These are phyloP conservation scores for Dicaeum eximium DNA, from an alignment of 2,113 vertebrate species.

Conservation along the genomic window DNA sequence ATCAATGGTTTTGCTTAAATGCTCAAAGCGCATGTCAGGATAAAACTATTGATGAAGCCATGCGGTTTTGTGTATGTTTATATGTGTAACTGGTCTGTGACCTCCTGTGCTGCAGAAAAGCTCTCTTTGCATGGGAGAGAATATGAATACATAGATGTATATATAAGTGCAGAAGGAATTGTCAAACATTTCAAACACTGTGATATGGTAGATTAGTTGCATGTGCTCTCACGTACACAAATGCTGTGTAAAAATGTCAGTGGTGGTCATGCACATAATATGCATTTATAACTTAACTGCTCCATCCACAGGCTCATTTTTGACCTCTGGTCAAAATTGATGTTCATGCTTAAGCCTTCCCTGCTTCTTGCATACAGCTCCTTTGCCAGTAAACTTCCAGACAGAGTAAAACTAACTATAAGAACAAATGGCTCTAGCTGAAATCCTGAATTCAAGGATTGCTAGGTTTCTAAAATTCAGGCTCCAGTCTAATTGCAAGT, in stretches of 20 bases:
- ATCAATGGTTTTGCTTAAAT: background rate
- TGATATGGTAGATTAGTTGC: background rate
- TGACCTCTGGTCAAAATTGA: background rate
- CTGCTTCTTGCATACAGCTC: rapidly evolving
- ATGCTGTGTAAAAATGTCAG: rapidly evolving
- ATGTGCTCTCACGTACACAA: background rate
- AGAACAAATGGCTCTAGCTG: background rate
- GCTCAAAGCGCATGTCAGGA: background rate
- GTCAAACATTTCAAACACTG: background rate
- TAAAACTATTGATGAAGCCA: background rate
- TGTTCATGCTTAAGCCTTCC: background rate
- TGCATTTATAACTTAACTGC: background rate
- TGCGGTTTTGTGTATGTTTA: background rate
- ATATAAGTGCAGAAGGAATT: background rate
- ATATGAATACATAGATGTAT: background rate
- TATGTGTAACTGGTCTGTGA: background rate
- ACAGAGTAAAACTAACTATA: background rate
- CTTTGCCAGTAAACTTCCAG: background rate
- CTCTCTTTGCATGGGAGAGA: background rate
- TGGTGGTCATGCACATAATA: background rate
- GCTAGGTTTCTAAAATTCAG: background rate
- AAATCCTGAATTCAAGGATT: background rate
- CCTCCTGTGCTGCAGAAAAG: background rate
- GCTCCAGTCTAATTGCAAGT: background rate
- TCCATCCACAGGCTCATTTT: background rate